A percentile compares a stretch with the other conserved stretches of the same genome.
Conservation (phyloP, 2,888 invertebrate species). For the Noctuana brunneofusca region DNA sequence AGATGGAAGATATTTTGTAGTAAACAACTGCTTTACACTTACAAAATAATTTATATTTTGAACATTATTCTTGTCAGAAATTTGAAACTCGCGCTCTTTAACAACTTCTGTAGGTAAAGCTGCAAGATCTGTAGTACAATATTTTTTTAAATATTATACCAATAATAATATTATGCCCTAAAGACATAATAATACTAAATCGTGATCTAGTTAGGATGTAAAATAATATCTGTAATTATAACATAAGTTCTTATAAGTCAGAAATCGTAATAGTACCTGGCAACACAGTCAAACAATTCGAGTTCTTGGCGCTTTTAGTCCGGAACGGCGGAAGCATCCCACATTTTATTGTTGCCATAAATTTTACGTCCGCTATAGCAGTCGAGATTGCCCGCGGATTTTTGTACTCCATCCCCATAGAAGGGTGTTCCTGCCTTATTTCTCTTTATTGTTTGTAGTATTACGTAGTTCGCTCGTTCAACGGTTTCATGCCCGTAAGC, state of each 20-base stretch:
- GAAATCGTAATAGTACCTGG: slow-evolving; percentile 37
- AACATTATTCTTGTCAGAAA: too few relatives aligned
- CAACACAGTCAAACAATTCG: slow-evolving; percentile 46
- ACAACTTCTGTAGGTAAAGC: too few relatives aligned
- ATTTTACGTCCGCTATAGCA: slow-evolving; percentile 70
- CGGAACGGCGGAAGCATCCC: slow-evolving; percentile 63
- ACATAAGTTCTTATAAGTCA: background rate
- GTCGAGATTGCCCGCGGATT: slow-evolving; percentile 75
- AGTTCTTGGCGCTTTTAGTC: slow-evolving; percentile 58
- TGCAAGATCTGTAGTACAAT: too few relatives aligned
- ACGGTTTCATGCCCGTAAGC: slow-evolving; percentile 26
- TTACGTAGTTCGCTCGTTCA: slow-evolving; percentile 33
- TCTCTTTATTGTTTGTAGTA: slow-evolving; percentile 42
- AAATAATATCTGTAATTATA: background rate
- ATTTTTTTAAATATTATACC: too few relatives aligned
- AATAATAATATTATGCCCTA: too few relatives aligned
- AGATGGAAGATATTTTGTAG: background rate
- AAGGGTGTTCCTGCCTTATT: slow-evolving; percentile 49
- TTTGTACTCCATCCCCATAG: slow-evolving; percentile 61
- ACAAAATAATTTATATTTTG: too few relatives aligned
- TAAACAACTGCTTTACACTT: too few relatives aligned
- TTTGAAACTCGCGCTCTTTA: too few relatives aligned
- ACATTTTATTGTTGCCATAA: slow-evolving; percentile 80
- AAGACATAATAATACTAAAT: too few relatives aligned
- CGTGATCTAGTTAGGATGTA: too few relatives aligned